Percentiles rank a stretch among this genome's conserved stretches.
Evolutionary conservation across 2,113 vertebrate genomes (phyloP).

Genomic region (Protobothrops mucrosquamatus): DNA sequence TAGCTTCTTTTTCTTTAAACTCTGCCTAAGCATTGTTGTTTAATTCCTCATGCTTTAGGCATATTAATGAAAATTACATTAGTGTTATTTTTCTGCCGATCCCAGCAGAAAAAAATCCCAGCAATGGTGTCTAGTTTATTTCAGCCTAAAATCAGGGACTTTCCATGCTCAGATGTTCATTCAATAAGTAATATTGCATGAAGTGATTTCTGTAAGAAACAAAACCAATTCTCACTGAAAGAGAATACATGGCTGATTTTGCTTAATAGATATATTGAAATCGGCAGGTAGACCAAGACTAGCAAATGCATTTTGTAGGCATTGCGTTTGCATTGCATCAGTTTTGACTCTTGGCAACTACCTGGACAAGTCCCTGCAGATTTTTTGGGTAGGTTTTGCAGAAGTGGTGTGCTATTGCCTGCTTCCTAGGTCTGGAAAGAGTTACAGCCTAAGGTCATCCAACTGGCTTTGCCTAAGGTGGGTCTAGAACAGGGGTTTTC

Average conservation of each 20-base stretch:
- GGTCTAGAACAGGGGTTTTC: no score
- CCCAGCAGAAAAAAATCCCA: not conserved
- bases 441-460: not conserved
- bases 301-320: not conserved
- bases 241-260: constrained; percentile 5
- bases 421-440: not conserved
- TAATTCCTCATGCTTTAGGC: constrained; percentile 9
- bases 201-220: not conserved
- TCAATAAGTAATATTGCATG: constrained; percentile 14
- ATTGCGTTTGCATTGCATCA: not conserved
- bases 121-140: constrained; percentile 19
- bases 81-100: constrained; percentile 30
- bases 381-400: not conserved
- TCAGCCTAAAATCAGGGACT: constrained; percentile 21
- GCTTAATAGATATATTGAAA: not conserved
- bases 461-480: not conserved
- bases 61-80: constrained; percentile 8
- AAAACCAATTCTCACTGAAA: constrained; percentile 8
- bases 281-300: constrained; percentile 4
- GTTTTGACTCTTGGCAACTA: not conserved
- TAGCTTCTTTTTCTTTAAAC: constrained; percentile 28
- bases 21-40: not conserved
- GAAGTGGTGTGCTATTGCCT: not conserved
- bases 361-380: not conserved
- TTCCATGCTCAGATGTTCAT: not conserved